Conservation (phyloP, 1,140 invertebrate species). For the Protaetia brevitarsis region DNA sequence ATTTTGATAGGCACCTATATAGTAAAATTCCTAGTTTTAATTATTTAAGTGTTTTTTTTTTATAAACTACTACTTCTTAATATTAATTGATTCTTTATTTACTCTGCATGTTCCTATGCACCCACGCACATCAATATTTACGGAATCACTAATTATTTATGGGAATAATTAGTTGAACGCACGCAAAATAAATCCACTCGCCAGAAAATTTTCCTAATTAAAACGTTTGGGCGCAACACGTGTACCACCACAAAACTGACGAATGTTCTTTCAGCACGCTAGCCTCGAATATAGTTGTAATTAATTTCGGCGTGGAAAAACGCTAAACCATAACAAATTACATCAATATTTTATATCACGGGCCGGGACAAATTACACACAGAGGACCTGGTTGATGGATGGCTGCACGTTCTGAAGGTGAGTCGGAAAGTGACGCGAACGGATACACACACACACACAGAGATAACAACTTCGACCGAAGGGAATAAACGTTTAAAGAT, state of each 20-base stretch:
- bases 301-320: neutral
- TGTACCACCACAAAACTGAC: neutral
- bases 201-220: neutral
- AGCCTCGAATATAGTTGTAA: constrained; percentile 12
- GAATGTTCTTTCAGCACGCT: neutral
- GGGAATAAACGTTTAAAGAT: too few relatives aligned
- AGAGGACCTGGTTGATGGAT: constrained; percentile 1
- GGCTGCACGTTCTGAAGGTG: neutral
- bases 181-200: neutral
- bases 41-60: too few relatives aligned
- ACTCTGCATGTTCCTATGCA: too few relatives aligned
- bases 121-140: too few relatives aligned
- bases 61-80: too few relatives aligned
- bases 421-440: neutral
- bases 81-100: too few relatives aligned
- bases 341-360: neutral
- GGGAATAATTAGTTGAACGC: neutral
- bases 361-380: constrained; percentile 9
- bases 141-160: neutral
- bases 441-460: too few relatives aligned
- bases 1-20: too few relatives aligned
- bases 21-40: too few relatives aligned
- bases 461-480: too few relatives aligned
- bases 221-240: neutral
- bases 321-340: constrained; percentile 14